A percentile compares a stretch with the other conserved stretches of the same genome.
Evolutionary conservation across 2,888 invertebrate genomes (phyloP).

Genomic region (Eupithecia insigniata): DNA sequence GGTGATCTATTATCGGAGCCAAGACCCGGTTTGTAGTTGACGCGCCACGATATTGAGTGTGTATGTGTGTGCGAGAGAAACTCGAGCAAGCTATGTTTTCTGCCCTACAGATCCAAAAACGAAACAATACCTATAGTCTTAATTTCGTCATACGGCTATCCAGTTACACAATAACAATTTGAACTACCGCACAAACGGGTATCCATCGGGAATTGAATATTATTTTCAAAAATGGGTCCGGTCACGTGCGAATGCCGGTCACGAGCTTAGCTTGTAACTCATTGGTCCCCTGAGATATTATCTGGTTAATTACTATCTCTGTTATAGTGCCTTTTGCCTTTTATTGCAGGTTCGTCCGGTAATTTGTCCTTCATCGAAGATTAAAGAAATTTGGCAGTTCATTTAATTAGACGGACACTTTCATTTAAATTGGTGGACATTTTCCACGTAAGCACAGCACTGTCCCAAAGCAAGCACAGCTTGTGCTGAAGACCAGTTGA

Average conservation of each 20-base stretch:
- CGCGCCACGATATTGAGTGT: no score
- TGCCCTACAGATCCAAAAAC: background rate
- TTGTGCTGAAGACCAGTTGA: background rate
- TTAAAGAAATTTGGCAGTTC: background rate
- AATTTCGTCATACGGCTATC: background rate
- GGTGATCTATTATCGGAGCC: no score
- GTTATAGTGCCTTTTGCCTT: conserved; percentile 48
- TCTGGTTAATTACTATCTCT: conserved; percentile 65
- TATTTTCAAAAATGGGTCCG: conserved; percentile 45
- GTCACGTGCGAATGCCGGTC: conserved; percentile 63
- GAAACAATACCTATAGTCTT: background rate
- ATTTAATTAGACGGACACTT: no score
- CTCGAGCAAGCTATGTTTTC: no score
- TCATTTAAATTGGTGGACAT: no score
- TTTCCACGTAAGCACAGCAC: background rate
- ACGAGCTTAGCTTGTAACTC: conserved; percentile 66
- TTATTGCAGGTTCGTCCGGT: conserved; percentile 4
- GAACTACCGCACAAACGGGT: conserved; percentile 3
- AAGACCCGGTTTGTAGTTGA: no score
- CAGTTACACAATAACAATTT: conserved; percentile 8
- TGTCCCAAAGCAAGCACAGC: background rate
- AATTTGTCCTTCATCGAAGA: background rate
- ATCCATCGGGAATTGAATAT: conserved; percentile 29
- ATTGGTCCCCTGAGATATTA: conserved; percentile 63
- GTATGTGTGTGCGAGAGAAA: no score